Conservation (phyloP, 1,140 invertebrate species). For the Mycetomoellerius zeteki region DNA sequence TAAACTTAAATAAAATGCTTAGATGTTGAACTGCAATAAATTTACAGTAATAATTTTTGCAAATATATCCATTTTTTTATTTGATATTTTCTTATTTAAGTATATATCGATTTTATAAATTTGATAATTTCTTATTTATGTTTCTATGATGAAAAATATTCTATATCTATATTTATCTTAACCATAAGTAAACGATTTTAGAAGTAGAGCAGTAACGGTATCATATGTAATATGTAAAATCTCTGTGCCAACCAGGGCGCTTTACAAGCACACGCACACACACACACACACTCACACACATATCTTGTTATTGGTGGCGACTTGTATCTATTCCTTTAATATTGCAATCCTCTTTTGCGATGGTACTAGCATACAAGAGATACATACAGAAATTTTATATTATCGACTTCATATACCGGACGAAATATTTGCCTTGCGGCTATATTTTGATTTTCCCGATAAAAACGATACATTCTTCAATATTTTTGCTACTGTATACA, state of each 20-base stretch:
- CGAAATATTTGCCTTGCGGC: conserved; percentile 51
- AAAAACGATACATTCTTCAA: conserved; percentile 33
- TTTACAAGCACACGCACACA: not conserved
- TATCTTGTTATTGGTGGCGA: conserved; percentile 30
- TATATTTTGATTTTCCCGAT: conserved; percentile 37
- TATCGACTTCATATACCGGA: conserved; percentile 43
- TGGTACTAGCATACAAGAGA: not conserved
- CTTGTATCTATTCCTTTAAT: conserved; percentile 50
- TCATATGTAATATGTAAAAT: not conserved
- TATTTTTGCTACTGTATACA: conserved; percentile 28
- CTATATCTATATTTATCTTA: not conserved
- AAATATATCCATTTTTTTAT: not conserved
- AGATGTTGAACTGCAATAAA: too few relatives aligned
- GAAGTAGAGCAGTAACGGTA: not conserved
- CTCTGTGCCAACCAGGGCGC: not conserved
- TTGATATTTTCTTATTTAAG: not conserved
- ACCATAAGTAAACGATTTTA: not conserved
- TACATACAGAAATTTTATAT: conserved; percentile 43
- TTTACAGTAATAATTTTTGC: too few relatives aligned
- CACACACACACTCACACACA: not conserved
- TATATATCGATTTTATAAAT: not conserved
- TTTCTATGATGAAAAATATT: not conserved
- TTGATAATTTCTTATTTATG: not conserved
- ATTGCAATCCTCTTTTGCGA: conserved; percentile 39
- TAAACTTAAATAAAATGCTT: too few relatives aligned